These are phyloP conservation scores for Apistogramma diplotaenia DNA, from an alignment of 2,113 vertebrate genomes.

Conservation along the genomic window DNA sequence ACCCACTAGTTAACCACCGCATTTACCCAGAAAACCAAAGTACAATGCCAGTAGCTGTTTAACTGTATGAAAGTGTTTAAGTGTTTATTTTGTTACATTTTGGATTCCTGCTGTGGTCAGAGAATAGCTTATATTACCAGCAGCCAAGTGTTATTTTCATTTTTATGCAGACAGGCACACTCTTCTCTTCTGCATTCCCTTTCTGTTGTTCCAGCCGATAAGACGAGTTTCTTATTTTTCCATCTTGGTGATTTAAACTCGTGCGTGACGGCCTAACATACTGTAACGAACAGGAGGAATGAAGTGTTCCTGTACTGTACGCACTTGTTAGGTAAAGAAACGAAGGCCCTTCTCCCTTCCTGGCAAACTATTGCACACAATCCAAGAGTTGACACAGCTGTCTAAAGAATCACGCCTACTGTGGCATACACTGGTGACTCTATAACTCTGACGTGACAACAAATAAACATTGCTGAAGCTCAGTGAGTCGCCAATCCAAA, in stretches of 20 bases:
- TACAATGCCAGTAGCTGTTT: slow-evolving; percentile 1
- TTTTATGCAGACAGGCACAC: not conserved
- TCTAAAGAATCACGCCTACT: slow-evolving; percentile 53
- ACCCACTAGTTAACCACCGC: not conserved
- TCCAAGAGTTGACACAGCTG: slow-evolving; percentile 74
- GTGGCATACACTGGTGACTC: slow-evolving; percentile 56
- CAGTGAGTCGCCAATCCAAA: slow-evolving; percentile 71
- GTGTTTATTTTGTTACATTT: not conserved
- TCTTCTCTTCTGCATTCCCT: not conserved
- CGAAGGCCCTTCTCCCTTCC: slow-evolving; percentile 35
- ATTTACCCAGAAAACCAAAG: slow-evolving; percentile 3
- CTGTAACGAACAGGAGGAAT: not conserved
- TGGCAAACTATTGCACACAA: slow-evolving; percentile 32
- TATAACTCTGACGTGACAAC: slow-evolving; percentile 74
- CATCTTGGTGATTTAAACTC: not conserved
- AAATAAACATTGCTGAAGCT: slow-evolving; percentile 72
- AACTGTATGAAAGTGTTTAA: not conserved
- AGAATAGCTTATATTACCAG: not conserved
- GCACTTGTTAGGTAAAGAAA: slow-evolving; percentile 26
- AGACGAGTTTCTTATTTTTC: not conserved
- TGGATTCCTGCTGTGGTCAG: not conserved
- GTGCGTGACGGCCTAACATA: not conserved
- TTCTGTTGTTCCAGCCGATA: slow-evolving; percentile 3
- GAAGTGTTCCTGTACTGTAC: not conserved
- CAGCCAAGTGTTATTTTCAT: not conserved